Evolutionary conservation across 1,140 invertebrate genomes (phyloP).

Genomic region (Brachionus asplanchnoidis): DNA sequence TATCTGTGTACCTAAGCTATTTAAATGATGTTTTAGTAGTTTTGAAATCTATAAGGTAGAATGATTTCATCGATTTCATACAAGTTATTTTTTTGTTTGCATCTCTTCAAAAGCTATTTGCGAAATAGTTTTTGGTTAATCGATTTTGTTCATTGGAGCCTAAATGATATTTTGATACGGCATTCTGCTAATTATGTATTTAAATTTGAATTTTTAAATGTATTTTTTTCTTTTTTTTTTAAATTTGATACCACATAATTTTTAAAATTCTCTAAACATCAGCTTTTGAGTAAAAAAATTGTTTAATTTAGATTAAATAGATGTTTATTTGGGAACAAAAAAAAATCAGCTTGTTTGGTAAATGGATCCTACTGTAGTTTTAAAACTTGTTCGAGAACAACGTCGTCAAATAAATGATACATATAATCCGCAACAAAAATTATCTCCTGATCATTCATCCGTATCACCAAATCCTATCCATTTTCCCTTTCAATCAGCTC

Average conservation of each 20-base stretch:
- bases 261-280: neutral
- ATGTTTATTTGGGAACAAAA: neutral
- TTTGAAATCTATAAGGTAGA: conserved; percentile 12
- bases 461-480: neutral
- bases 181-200: neutral
- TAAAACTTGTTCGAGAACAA: conserved; percentile 36
- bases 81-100: neutral
- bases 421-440: neutral
- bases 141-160: neutral
- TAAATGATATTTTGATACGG: neutral
- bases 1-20: neutral
- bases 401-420: conserved; percentile 39
- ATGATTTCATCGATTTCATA: conserved; percentile 1
- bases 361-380: conserved; percentile 36
- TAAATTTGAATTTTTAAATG: neutral
- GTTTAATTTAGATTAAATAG: neutral
- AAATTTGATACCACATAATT: neutral
- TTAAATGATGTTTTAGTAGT: neutral
- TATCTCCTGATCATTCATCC: neutral
- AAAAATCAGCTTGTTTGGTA: neutral
- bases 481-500: neutral
- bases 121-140: neutral
- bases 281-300: no score
- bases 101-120: neutral
- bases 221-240: neutral